phyloP scores from a whole-genome alignment of 2,113 vertebrate genomes.

The Saccopteryx leptura region DNA sequence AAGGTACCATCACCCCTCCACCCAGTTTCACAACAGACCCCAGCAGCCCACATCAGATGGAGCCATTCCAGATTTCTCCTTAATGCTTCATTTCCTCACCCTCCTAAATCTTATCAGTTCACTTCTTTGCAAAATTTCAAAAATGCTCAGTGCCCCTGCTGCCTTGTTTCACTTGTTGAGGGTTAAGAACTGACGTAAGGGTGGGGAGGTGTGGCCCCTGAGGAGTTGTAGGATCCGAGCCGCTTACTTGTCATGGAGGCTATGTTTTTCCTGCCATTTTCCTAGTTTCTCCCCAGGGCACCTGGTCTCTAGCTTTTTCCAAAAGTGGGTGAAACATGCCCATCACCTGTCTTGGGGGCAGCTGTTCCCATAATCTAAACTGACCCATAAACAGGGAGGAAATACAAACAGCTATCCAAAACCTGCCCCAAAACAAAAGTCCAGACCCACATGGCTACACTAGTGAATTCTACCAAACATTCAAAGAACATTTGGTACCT shows the following conservation, averaged over 20 bases:
- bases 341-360: background rate
- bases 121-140: background rate
- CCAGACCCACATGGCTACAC: no score
- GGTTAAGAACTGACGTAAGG: background rate
- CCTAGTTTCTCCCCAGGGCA: conserved; percentile 8
- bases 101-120: background rate
- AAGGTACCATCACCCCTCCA: background rate
- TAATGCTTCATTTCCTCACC: background rate
- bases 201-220: background rate
- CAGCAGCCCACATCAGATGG: background rate
- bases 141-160: background rate
- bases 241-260: background rate
- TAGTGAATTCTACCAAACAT: no score
- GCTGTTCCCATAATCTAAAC: background rate
- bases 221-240: background rate
- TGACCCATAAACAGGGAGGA: no score
- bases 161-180: background rate
- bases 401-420: no score
- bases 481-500: no score
- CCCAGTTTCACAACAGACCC: background rate
- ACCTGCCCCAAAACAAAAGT: no score
- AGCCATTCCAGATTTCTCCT: background rate
- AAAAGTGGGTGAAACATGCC: background rate
- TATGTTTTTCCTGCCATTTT: conserved; percentile 35
- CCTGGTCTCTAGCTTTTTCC: conserved; percentile 41